Conservation (phyloP, 2,888 invertebrate genomes). For the Dasypogon diadema region DNA sequence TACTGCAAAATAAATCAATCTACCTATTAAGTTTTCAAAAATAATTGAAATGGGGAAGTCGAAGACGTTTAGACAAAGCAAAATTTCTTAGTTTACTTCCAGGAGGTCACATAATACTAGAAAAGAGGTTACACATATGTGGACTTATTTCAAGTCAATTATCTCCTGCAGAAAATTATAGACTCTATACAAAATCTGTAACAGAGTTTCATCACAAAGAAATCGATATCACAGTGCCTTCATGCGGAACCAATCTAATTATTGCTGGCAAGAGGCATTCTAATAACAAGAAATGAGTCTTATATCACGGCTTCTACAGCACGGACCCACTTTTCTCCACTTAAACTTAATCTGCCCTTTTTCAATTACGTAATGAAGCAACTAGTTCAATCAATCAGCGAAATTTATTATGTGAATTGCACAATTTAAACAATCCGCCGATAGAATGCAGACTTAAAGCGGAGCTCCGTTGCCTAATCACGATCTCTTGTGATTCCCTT, state of each 20-base stretch:
- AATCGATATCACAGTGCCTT: conserved; percentile 39
- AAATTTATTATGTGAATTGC: conserved; percentile 41
- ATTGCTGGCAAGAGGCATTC: conserved; percentile 9
- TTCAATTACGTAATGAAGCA: conserved; percentile 41
- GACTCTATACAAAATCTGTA: conserved; percentile 29
- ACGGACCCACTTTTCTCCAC: not conserved
- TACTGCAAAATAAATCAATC: not conserved
- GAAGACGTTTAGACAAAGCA: not conserved
- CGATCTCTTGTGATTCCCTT: conserved; percentile 16
- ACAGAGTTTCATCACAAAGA: conserved; percentile 28
- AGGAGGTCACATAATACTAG: not conserved
- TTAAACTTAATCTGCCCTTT: conserved; percentile 17
- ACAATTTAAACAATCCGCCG: conserved; percentile 27
- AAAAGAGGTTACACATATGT: conserved; percentile 28
- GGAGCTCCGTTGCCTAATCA: conserved; percentile 27
- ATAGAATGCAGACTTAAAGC: conserved; percentile 15
- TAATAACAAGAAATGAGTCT: conserved; percentile 10
- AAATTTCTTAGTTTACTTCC: not conserved
- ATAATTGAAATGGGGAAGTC: not conserved
- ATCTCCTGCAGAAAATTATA: conserved; percentile 30
- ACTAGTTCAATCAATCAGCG: conserved; percentile 30
- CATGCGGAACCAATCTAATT: conserved; percentile 38
- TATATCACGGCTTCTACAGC: conserved; percentile 16
- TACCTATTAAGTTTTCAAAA: not conserved
- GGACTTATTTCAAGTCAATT: conserved; percentile 14